Evolutionary conservation across 1,140 invertebrate species (phyloP).

Genomic region (Triops longicaudatus): DNA sequence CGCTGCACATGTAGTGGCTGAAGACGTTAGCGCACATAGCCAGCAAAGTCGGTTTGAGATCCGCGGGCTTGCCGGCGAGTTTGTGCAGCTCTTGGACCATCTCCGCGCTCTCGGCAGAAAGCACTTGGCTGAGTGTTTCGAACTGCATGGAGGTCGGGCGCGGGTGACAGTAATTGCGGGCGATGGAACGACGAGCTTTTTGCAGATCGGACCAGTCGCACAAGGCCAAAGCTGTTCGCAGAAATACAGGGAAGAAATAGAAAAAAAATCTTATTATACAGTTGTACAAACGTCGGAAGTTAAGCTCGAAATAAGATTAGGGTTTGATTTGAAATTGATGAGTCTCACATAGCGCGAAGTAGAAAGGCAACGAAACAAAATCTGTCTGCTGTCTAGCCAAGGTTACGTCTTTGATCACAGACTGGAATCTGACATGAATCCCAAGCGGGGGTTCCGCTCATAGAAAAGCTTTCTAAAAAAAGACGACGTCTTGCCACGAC

Average conservation of each 20-base stretch:
- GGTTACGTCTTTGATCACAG: conserved; percentile 17
- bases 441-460: conserved; percentile 13
- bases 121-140: conserved; percentile 31
- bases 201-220: conserved; percentile 78
- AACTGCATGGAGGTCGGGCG: conserved; percentile 29
- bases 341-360: too few species aligned
- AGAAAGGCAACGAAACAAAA: too few species aligned
- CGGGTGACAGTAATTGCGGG: conserved; percentile 25
- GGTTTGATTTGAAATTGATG: too few species aligned
- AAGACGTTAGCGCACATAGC: conserved; percentile 74
- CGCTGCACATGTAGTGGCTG: conserved; percentile 70
- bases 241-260: conserved; percentile 29
- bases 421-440: conserved; percentile 17
- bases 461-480: not conserved
- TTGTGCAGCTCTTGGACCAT: conserved; percentile 24
- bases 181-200: conserved; percentile 63
- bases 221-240: conserved; percentile 66
- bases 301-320: too few species aligned
- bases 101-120: conserved; percentile 24
- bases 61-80: conserved; percentile 27
- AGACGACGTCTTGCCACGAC: not conserved
- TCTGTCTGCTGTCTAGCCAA: conserved; percentile 15
- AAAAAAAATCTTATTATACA: too few species aligned
- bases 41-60: conserved; percentile 56
- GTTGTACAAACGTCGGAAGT: too few species aligned